Conservation (phyloP, 2,888 invertebrate species). For the Drosophila setosimentum region DNA sequence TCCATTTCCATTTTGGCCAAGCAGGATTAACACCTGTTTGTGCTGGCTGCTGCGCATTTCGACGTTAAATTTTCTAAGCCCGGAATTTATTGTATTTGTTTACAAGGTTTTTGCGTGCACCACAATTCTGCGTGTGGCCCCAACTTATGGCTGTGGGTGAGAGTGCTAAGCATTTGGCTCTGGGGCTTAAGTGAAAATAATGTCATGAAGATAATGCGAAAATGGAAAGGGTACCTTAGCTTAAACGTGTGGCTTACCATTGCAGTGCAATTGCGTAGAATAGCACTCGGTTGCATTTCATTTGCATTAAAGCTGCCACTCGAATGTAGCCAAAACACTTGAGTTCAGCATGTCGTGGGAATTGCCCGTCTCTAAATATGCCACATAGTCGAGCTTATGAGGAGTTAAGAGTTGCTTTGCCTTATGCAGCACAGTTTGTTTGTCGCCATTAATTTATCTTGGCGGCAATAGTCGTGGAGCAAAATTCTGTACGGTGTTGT, state of each 20-base stretch:
- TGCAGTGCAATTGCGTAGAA: conserved; percentile 12
- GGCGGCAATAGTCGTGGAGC: no score
- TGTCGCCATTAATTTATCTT: conserved; percentile 12
- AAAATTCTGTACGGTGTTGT: not conserved
- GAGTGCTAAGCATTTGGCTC: conserved; percentile 36
- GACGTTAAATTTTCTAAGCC: conserved; percentile 63
- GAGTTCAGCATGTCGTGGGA: conserved; percentile 39
- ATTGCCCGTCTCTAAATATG: conserved; percentile 15
- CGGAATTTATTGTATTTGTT: conserved; percentile 76
- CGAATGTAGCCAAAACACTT: conserved; percentile 41
- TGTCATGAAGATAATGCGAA: conserved; percentile 69
- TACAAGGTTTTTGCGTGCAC: conserved; percentile 77
- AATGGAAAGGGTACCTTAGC: conserved; percentile 67
- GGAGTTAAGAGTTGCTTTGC: conserved; percentile 29
- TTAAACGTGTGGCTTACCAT: conserved; percentile 45
- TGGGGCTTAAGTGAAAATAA: conserved; percentile 72
- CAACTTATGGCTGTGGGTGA: conserved; percentile 52
- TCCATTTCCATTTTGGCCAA: conserved; percentile 31
- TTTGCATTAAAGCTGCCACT: conserved; percentile 68
- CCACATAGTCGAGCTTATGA: conserved; percentile 27
- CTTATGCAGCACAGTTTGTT: conserved; percentile 3
- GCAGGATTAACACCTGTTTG: conserved; percentile 81
- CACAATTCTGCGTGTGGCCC: conserved; percentile 59
- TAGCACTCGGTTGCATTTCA: conserved; percentile 53
- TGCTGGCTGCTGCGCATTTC: conserved; percentile 59